Percentiles rank a stretch among this genome's conserved stretches.
These are phyloP conservation scores for Drosophila recens DNA, from an alignment of 2,888 invertebrate genomes.

Conservation along the genomic window DNA sequence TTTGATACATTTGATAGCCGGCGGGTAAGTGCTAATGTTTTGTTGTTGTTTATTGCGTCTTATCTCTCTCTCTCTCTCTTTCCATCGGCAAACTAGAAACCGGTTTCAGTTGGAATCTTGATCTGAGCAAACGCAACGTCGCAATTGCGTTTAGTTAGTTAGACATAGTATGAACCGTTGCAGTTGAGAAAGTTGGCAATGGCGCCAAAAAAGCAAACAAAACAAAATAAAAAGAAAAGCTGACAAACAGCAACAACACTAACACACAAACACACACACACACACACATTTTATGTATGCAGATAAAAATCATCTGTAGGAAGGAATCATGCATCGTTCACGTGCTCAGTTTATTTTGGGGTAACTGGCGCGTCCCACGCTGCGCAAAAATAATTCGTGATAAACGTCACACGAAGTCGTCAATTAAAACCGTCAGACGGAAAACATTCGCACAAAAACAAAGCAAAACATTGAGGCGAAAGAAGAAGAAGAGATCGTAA, in stretches of 20 bases:
- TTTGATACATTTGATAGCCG: conserved; percentile 96
- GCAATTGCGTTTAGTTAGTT: conserved; percentile 63
- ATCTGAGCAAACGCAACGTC: conserved; percentile 51
- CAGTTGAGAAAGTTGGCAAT: conserved; percentile 56
- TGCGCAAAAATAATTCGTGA: conserved; percentile 51
- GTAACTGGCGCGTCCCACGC: conserved; percentile 35
- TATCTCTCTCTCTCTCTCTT: conserved; percentile 35
- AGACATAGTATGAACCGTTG: conserved; percentile 46
- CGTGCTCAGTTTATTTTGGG: conserved; percentile 58
- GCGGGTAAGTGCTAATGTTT: conserved; percentile 91
- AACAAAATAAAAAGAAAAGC: conserved; percentile 32
- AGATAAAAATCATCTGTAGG: conserved; percentile 30
- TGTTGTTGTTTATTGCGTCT: conserved; percentile 48
- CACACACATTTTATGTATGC: background rate
- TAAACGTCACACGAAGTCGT: conserved; percentile 48
- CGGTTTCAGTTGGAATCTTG: conserved; percentile 45
- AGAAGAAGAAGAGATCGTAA: conserved; percentile 8
- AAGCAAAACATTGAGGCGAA: conserved; percentile 26
- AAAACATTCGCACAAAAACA: conserved; percentile 24
- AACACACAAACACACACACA: conserved; percentile 4
- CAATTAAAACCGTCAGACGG: conserved; percentile 38
- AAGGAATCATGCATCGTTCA: conserved; percentile 63
- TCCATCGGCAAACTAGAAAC: conserved; percentile 30
- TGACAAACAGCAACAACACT: conserved; percentile 31
- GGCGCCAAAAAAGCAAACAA: conserved; percentile 54